phyloP scores from a whole-genome alignment of 2,797 vertebrate genomes.

The Clarias platycephalus region DNA sequence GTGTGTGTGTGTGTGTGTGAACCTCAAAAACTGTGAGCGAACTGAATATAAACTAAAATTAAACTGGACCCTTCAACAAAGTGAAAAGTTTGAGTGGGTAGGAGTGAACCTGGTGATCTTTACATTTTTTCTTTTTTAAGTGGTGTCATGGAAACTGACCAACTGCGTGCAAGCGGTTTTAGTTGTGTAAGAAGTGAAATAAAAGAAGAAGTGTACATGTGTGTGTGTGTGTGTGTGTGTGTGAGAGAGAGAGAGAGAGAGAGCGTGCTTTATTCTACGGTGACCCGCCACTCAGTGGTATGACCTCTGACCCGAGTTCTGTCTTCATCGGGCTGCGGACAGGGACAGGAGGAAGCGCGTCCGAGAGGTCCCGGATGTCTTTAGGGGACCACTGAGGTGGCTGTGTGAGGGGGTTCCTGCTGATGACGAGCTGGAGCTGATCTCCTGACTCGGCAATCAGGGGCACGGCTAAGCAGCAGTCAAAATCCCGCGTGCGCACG shows the following conservation, averaged over 20 bases:
- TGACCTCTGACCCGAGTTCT: conserved; percentile 49
- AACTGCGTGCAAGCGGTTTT: not conserved
- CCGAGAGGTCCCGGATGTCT: conserved; percentile 64
- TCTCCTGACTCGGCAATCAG: conserved; percentile 88
- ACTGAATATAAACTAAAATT: not conserved
- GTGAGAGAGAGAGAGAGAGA: conserved; percentile 20
- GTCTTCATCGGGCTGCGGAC: conserved; percentile 73
- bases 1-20: not conserved
- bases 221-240: not conserved
- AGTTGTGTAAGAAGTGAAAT: not conserved
- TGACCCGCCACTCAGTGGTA: not conserved
- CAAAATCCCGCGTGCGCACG: conserved; percentile 87
- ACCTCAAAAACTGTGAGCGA: not conserved
- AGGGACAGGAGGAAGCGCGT: conserved; percentile 59
- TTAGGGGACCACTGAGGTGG: conserved; percentile 58
- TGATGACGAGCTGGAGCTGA: conserved; percentile 87
- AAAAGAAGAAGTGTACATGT: not conserved
- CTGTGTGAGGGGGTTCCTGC: conserved; percentile 82
- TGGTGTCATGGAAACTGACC: not conserved
- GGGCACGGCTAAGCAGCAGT: conserved; percentile 93
- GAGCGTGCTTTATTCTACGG: not conserved
- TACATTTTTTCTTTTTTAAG: not conserved
- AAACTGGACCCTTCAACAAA: not conserved
- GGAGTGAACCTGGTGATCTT: not conserved
- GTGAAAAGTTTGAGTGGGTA: not conserved